Percentiles rank a stretch among this genome's conserved stretches.
phyloP scores from a whole-genome alignment of 1,140 invertebrate genomes.

The Homalodisca vitripennis region DNA sequence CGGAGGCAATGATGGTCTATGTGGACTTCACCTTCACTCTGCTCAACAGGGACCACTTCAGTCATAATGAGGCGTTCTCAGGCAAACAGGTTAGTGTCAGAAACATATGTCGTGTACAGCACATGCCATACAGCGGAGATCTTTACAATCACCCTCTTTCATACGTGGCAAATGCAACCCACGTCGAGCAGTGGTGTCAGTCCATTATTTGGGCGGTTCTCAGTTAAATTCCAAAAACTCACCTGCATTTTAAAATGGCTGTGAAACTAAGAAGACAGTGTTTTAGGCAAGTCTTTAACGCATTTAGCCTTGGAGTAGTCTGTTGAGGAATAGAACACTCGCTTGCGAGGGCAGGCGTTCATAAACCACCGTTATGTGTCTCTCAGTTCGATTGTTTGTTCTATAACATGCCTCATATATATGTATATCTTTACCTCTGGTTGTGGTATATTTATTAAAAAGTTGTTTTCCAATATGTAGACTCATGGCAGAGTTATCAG shows the following conservation, averaged over 20 bases:
- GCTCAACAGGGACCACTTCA: slow-evolving; percentile 83
- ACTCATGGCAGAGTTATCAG: too few relatives aligned
- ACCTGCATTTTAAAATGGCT: background rate
- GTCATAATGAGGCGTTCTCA: slow-evolving; percentile 78
- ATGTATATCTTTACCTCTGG: background rate
- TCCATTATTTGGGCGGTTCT: too few relatives aligned
- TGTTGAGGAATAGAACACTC: background rate
- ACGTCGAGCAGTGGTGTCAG: too few relatives aligned
- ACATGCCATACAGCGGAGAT: too few relatives aligned
- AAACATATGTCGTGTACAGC: too few relatives aligned
- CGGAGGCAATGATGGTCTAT: slow-evolving; percentile 71
- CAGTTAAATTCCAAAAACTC: background rate
- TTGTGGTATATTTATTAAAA: too few relatives aligned
- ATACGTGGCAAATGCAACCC: too few relatives aligned
- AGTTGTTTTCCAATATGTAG: too few relatives aligned
- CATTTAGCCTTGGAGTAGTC: background rate
- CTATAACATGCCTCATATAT: background rate
- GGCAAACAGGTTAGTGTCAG: slow-evolving; percentile 67
- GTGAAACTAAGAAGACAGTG: background rate
- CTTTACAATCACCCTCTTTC: too few relatives aligned
- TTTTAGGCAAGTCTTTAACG: background rate
- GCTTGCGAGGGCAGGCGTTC: background rate
- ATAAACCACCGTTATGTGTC: background rate
- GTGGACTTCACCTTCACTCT: slow-evolving; percentile 84
- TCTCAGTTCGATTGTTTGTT: background rate